Evolutionary conservation across 2,113 vertebrate genomes (phyloP).

Genomic region (Gadus macrocephalus): DNA sequence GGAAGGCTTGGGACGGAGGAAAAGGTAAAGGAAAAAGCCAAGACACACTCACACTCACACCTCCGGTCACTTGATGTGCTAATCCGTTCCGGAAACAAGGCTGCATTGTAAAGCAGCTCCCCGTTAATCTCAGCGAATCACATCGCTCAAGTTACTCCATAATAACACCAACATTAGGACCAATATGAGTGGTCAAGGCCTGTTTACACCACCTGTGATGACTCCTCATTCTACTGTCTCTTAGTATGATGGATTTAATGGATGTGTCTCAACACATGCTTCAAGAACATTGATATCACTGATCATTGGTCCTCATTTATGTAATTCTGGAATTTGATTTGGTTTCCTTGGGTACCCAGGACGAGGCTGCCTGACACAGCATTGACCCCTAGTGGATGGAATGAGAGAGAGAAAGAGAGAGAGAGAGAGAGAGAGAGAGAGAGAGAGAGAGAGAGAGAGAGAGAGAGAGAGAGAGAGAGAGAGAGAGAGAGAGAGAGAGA

Average conservation of each 20-base stretch:
- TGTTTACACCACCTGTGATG: too few relatives aligned
- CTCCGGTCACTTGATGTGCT: slow-evolving; percentile 77
- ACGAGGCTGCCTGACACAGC: background rate
- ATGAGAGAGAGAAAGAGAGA: slow-evolving; percentile 40
- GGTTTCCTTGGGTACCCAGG: background rate
- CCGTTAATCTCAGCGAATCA: slow-evolving; percentile 69
- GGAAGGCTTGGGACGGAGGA: slow-evolving; percentile 21
- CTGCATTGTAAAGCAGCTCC: slow-evolving; percentile 67
- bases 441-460: slow-evolving; percentile 57
- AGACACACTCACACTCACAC: slow-evolving; percentile 31
- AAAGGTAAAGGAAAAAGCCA: slow-evolving; percentile 26
- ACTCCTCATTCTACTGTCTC: too few relatives aligned
- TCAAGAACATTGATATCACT: background rate
- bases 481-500: slow-evolving; percentile 3
- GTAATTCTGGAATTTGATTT: too few relatives aligned
- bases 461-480: slow-evolving; percentile 20
- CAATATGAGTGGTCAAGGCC: slow-evolving; percentile 4
- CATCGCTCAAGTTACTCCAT: slow-evolving; percentile 14
- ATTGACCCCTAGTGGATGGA: slow-evolving; percentile 45
- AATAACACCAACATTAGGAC: slow-evolving; percentile 35
- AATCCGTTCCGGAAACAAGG: slow-evolving; percentile 76
- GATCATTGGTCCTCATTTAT: background rate
- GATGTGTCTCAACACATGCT: slow-evolving; percentile 6
- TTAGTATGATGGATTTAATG: background rate
- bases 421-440: slow-evolving; percentile 31